phyloP scores from a whole-genome alignment of 2,797 vertebrate species.

The Spheniscus humboldti region DNA sequence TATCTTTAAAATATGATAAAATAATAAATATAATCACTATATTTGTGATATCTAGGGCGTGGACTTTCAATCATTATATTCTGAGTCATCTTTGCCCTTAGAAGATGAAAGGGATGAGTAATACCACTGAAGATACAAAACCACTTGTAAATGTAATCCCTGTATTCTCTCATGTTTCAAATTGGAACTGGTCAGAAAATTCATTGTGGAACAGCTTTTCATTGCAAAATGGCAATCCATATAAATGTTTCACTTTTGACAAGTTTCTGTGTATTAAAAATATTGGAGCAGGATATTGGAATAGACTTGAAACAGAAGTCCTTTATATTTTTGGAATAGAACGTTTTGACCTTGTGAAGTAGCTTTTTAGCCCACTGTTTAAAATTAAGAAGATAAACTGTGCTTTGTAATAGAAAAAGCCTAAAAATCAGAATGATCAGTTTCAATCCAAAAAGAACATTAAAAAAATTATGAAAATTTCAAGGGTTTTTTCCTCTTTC shows the following conservation, averaged over 20 bases:
- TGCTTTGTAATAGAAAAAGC: not conserved
- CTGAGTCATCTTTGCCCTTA: not conserved
- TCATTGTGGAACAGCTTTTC: not conserved
- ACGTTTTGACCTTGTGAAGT: not conserved
- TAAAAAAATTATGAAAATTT: not conserved
- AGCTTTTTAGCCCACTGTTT: not conserved
- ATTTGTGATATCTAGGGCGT: not conserved
- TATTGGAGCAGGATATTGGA: not conserved
- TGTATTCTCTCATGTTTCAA: not conserved
- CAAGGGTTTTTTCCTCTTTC: not conserved
- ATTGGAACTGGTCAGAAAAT: not conserved
- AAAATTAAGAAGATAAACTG: not conserved
- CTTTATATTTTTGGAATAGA: not conserved
- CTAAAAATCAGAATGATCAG: not conserved
- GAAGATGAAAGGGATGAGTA: not conserved
- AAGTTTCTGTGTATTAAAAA: not conserved
- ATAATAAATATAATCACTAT: not conserved
- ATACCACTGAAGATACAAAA: not conserved
- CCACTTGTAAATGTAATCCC: conserved; percentile 2
- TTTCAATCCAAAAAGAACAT: not conserved
- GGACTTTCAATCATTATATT: not conserved
- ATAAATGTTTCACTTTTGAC: not conserved
- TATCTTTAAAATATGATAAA: not conserved
- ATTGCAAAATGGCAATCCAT: not conserved
- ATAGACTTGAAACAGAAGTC: not conserved